phyloP scores from a whole-genome alignment of 2,797 vertebrate species.

The Hoplostethus mediterraneus region DNA sequence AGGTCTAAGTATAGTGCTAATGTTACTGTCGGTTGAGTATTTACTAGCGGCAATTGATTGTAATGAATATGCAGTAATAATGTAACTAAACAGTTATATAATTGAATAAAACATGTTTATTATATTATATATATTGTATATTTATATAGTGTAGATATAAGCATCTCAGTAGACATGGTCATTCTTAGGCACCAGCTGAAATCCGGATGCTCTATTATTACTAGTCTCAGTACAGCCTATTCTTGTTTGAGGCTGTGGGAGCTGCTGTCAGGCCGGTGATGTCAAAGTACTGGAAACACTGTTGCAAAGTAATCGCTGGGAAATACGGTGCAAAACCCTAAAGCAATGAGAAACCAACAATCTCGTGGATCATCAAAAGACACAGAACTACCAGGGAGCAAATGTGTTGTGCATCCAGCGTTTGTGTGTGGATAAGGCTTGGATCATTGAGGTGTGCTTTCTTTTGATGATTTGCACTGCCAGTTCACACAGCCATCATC shows the following conservation, averaged over 20 bases:
- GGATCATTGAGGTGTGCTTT: no score
- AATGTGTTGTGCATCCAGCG: no score
- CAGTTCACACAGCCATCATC: no score
- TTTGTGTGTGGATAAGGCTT: no score
- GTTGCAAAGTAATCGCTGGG: conserved; percentile 31
- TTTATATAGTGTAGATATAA: background rate
- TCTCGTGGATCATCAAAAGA: no score
- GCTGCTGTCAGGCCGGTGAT: conserved; percentile 47
- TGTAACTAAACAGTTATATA: background rate
- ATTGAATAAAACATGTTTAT: background rate
- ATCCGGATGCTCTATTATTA: conserved; percentile 10
- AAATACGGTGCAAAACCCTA: conserved; percentile 14
- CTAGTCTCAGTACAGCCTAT: conserved; percentile 34
- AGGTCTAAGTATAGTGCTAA: conserved; percentile 3
- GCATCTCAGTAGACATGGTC: conserved; percentile 11
- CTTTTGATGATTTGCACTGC: no score
- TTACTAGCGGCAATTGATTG: no score
- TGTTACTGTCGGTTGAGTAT: no score
- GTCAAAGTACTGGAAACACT: conserved; percentile 38
- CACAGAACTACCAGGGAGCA: no score
- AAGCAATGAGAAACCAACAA: no score
- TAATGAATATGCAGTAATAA: no score
- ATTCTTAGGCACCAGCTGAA: background rate
- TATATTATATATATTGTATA: no score
- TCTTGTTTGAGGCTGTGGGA: conserved; percentile 23